Evolutionary conservation across 2,888 invertebrate species (phyloP).

Genomic region (Cybosia mesomella): DNA sequence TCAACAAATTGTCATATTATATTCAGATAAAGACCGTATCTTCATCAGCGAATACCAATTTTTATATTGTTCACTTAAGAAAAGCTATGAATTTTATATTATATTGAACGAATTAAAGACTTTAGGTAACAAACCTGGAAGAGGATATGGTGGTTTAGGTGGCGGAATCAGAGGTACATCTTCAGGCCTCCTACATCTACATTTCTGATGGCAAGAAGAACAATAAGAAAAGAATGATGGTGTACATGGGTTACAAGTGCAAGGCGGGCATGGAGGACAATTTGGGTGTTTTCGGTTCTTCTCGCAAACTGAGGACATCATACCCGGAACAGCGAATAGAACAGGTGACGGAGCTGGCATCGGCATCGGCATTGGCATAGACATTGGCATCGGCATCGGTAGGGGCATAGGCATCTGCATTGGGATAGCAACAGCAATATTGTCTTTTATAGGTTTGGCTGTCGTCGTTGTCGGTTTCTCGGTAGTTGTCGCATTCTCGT

Average conservation of each 20-base stretch:
- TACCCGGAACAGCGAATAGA: slow-evolving; percentile 62
- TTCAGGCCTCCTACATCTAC: slow-evolving; percentile 63
- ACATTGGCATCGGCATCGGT: slow-evolving; percentile 40
- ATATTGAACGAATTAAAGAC: no score
- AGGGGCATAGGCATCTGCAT: slow-evolving; percentile 34
- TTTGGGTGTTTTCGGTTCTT: slow-evolving; percentile 41
- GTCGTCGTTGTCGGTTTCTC: slow-evolving; percentile 8
- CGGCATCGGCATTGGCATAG: slow-evolving; percentile 40
- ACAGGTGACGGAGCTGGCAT: slow-evolving; percentile 36
- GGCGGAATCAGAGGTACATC: slow-evolving; percentile 58
- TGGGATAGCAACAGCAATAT: slow-evolving; percentile 14
- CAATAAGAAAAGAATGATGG: slow-evolving; percentile 78
- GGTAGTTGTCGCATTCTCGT: not conserved
- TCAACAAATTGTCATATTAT: no score
- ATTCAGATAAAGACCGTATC: no score
- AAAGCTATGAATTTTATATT: no score
- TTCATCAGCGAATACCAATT: no score
- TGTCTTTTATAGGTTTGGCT: not conserved
- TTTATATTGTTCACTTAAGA: no score
- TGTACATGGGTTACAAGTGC: slow-evolving; percentile 72
- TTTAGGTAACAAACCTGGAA: slow-evolving; percentile 10
- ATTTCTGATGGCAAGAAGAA: slow-evolving; percentile 73
- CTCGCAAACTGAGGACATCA: slow-evolving; percentile 40
- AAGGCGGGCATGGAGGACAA: slow-evolving; percentile 77
- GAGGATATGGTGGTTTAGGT: slow-evolving; percentile 28